These are phyloP conservation scores for Microctenopoma stevenorrisi DNA, from an alignment of 2,797 vertebrate species.

Conservation along the genomic window DNA sequence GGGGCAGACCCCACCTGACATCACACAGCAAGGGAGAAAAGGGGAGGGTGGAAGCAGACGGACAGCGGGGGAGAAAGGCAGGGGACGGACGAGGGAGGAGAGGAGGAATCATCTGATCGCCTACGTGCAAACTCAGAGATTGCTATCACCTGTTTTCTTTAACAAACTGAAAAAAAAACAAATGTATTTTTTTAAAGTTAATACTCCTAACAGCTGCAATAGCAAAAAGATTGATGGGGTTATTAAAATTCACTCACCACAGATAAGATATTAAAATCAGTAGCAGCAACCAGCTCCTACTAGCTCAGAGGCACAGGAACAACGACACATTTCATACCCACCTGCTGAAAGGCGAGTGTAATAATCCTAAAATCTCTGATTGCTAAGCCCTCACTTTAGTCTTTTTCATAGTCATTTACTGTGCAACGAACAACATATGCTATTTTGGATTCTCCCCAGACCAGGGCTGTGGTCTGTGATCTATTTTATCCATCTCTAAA, in stretches of 20 bases:
- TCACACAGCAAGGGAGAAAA: constrained; percentile 20
- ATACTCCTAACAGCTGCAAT: constrained; percentile 3
- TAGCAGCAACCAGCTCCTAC: not conserved
- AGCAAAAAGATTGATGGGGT: not conserved
- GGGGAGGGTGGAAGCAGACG: constrained; percentile 39
- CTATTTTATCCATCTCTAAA: too few species aligned
- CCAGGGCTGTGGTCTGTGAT: too few species aligned
- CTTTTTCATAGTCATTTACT: not conserved
- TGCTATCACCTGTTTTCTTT: constrained; percentile 25
- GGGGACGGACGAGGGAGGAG: constrained; percentile 14
- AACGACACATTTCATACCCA: constrained; percentile 1
- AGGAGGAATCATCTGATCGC: constrained; percentile 21
- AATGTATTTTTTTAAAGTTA: not conserved
- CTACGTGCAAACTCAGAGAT: constrained; percentile 9
- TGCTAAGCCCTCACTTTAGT: not conserved
- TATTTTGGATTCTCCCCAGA: too few species aligned
- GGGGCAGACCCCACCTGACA: constrained; percentile 68
- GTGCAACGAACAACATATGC: not conserved
- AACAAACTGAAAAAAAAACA: not conserved
- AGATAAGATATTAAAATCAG: constrained; percentile 11
- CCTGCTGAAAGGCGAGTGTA: constrained; percentile 3
- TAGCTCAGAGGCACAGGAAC: constrained; percentile 15
- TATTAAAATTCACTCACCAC: constrained; percentile 7
- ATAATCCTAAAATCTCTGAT: not conserved
- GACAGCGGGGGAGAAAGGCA: constrained; percentile 44